Base-by-base conservation (phyloP, 2,888 invertebrate species). In the Corbicula japonica region DNA sequence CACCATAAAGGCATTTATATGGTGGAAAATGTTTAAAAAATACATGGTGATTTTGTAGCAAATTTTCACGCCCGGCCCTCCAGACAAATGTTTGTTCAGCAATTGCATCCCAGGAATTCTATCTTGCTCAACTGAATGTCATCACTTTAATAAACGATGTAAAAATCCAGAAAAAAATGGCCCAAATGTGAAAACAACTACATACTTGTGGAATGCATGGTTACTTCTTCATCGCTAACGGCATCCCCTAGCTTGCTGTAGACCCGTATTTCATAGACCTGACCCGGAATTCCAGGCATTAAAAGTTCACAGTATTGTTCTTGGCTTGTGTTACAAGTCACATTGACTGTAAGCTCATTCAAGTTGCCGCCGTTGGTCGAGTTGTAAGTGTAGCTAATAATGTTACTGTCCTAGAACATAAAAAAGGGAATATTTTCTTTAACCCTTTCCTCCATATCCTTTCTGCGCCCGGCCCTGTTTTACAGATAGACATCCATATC, bases 151-250 rank as follows among this genome's bases (percentile, higher is more conserved):
- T 12, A 8, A 41, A 15, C 8, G 8, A 41, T 41, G 15, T 18
- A 41, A 8, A 41, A 41, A 8, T 12, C 8, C 15, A 15, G 15
- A 23, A 30, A 12, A 1, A 62, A 8, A 62, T 21, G 28, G 28
- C 18, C 12, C 21, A n/a, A 21, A 3, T 41, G n/a, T 10, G 48
- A 21, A 6, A n/a, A 6, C 6, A 21, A 68, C 5, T 18, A 69
- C 83, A 69, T 82, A 89, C 89, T 76, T 66, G 89, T 88, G 30
- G 87, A 86, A 74, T 87, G 87, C 23, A 76, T 61, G n/a, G 80
- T 81, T 34, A 70, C 62, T 32, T 70, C 69, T 5, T 85, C 74
- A 0, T 23, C 48, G 58, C 89, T 87, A 44, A 78, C 76, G 15
- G 83, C 76, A 10, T 56, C 66, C 12, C 84, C 83, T 30, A 83